Percentiles rank a stretch among this genome's conserved stretches.
Conservation (phyloP, 2,113 vertebrate species). For the Shinisaurus crocodilurus region DNA sequence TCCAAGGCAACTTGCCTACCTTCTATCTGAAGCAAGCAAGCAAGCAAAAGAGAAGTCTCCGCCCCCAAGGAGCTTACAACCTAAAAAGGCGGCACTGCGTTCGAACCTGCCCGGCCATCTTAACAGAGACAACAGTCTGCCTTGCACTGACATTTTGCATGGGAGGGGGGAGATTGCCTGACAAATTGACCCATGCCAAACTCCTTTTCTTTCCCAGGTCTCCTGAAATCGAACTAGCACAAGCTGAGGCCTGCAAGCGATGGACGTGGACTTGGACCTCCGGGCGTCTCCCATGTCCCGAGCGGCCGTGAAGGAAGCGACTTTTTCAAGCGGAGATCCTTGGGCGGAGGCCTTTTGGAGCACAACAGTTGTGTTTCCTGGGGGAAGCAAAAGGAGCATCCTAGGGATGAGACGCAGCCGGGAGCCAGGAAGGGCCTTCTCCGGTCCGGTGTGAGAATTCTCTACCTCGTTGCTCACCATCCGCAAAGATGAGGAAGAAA, state of each 20-base stretch:
- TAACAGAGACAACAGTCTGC: too few relatives aligned
- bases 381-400: neutral
- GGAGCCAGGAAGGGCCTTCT: neutral
- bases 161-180: neutral
- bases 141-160: too few relatives aligned
- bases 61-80: neutral
- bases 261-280: constrained; percentile 59
- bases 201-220: constrained; percentile 61
- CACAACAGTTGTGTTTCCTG: constrained; percentile 9
- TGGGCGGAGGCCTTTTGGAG: constrained; percentile 45
- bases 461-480: constrained; percentile 60
- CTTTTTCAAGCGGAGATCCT: constrained; percentile 62
- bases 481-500: constrained; percentile 52
- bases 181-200: rapidly evolving
- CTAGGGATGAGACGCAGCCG: neutral
- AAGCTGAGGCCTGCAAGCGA: constrained; percentile 43
- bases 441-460: constrained; percentile 40
- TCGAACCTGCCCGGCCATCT: too few relatives aligned
- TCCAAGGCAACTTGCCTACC: neutral
- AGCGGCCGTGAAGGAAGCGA: constrained; percentile 60
- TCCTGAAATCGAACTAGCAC: constrained; percentile 61
- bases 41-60: neutral
- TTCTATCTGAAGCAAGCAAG: too few relatives aligned
- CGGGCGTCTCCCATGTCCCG: constrained; percentile 61
- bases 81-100: too few relatives aligned